Conservation (phyloP, 2,113 vertebrate genomes). For the Tonatia bakeri region DNA sequence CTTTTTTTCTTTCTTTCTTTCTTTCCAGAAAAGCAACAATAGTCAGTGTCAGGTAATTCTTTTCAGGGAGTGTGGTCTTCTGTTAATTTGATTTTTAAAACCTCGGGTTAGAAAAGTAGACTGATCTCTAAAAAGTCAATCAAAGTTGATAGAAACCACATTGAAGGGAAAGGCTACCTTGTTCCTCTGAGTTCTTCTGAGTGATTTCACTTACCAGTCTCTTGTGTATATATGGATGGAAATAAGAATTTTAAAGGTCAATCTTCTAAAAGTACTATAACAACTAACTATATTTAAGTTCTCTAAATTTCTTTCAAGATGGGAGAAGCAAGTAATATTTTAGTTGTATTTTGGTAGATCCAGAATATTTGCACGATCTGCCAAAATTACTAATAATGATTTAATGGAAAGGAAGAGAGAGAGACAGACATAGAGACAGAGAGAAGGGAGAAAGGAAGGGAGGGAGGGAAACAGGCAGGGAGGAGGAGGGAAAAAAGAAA, state of each 20-base stretch:
- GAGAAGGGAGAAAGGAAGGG: neutral
- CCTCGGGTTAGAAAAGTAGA: constrained; percentile 50
- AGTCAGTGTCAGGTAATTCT: constrained; percentile 25
- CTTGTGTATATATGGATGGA: neutral
- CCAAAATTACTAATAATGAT: neutral
- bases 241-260: constrained; percentile 29
- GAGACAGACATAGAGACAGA: neutral
- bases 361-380: neutral
- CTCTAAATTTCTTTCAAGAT: neutral
- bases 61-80: constrained; percentile 7
- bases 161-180: neutral
- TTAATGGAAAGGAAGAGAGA: neutral
- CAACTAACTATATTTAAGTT: neutral
- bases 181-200: neutral
- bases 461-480: neutral
- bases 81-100: constrained; percentile 51
- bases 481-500: neutral
- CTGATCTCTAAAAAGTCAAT: constrained; percentile 45
- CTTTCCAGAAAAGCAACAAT: constrained; percentile 45
- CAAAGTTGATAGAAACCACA: constrained; percentile 50
- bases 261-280: neutral
- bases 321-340: neutral
- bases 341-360: constrained; percentile 8
- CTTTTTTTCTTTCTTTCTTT: neutral
- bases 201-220: neutral